These are phyloP conservation scores for Leucoraja erinaceus DNA, from an alignment of 2,113 vertebrate genomes.

Conservation along the genomic window DNA sequence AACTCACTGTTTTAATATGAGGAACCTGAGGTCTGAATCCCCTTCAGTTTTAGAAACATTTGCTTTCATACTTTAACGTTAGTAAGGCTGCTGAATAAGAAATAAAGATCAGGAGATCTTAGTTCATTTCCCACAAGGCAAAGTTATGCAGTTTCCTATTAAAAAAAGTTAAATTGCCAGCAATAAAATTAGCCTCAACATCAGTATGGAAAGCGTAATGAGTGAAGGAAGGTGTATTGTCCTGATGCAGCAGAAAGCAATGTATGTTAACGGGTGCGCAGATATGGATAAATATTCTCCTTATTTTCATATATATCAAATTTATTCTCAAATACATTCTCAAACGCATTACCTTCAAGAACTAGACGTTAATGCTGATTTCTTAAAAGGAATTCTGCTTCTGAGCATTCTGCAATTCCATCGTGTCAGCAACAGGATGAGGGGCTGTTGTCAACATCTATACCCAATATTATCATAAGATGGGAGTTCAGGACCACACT, in stretches of 20 bases:
- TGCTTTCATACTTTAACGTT: neutral
- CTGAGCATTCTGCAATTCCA: neutral
- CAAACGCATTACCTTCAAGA: conserved; percentile 7
- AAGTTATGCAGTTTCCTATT: neutral
- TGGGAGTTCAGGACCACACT: too few species aligned
- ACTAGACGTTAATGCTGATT: neutral
- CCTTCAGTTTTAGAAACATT: neutral
- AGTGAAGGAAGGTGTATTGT: neutral
- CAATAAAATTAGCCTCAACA: neutral
- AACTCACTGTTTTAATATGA: neutral
- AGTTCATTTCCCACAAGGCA: neutral
- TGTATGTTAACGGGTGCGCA: neutral
- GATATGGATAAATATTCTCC: neutral
- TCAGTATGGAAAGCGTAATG: neutral
- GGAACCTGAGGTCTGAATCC: neutral
- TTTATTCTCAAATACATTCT: neutral
- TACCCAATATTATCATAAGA: neutral
- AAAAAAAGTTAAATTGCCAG: neutral
- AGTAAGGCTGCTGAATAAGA: neutral
- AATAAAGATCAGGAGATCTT: neutral
- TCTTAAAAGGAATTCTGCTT: neutral
- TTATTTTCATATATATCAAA: neutral
- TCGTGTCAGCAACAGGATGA: neutral
- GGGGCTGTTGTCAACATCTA: neutral
- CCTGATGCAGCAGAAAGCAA: neutral